A percentile compares a stretch with the other conserved stretches of the same genome.
phyloP scores from a whole-genome alignment of 2,113 vertebrate species.

The Epinephelus moara region DNA sequence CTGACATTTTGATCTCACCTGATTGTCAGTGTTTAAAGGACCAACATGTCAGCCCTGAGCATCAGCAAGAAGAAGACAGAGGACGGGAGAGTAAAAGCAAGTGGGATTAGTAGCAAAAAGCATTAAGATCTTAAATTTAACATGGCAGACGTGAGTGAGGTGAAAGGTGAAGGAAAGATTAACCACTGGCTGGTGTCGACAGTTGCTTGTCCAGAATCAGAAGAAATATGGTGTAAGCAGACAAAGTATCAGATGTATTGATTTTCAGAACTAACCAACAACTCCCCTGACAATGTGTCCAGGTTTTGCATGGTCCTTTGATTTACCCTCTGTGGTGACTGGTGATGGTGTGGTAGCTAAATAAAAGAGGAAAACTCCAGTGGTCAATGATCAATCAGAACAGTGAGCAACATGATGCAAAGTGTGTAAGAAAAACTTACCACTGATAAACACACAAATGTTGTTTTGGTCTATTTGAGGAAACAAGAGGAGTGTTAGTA shows the following conservation, averaged over 20 bases:
- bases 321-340: neutral
- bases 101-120: neutral
- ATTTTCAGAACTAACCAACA: conserved; percentile 5
- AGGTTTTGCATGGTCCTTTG: rapidly evolving
- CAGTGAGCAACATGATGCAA: neutral
- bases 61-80: neutral
- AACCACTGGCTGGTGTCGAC: neutral
- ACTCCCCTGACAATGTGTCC: rapidly evolving
- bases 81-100: neutral
- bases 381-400: neutral
- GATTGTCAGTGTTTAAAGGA: too few species aligned
- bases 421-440: conserved; percentile 30
- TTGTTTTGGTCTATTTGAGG: neutral
- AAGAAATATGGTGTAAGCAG: neutral
- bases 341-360: neutral
- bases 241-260: neutral
- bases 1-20: too few species aligned
- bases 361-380: neutral
- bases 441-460: neutral
- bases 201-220: neutral
- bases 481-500: conserved; percentile 25
- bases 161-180: neutral
- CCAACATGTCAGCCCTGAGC: too few species aligned
- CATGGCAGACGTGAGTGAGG: too few species aligned
- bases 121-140: neutral